Conservation (phyloP, 2,888 invertebrate species). For the Chalcis sispes region DNA sequence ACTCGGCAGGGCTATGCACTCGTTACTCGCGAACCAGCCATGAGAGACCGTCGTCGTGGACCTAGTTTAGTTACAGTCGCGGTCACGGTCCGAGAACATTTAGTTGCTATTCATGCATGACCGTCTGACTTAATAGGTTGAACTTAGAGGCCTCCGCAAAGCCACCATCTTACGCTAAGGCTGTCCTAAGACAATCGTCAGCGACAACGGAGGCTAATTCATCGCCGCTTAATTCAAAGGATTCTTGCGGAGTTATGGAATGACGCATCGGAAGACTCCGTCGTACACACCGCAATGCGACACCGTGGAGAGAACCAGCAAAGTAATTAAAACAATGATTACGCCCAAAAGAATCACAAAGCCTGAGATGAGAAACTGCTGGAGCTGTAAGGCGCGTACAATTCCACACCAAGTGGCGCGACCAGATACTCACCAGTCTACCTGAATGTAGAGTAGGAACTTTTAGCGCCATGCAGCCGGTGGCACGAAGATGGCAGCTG, state of each 20-base stretch:
- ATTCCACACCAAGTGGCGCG: not conserved
- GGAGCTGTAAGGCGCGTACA: not conserved
- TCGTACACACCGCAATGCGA: no score
- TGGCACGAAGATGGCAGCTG: not conserved
- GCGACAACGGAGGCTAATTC: not conserved
- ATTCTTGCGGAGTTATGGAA: not conserved
- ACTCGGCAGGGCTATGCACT: not conserved
- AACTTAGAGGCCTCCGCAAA: not conserved
- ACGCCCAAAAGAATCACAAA: not conserved
- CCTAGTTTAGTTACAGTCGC: not conserved
- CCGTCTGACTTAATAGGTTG: not conserved
- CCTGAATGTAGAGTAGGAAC: not conserved
- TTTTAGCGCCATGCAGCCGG: not conserved
- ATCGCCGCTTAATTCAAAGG: not conserved
- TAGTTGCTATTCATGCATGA: constrained; percentile 1
- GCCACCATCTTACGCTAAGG: not conserved
- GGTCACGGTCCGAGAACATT: not conserved
- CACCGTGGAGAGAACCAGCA: not conserved
- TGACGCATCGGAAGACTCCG: no score
- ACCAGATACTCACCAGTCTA: not conserved
- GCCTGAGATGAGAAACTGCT: not conserved
- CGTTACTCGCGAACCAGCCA: no score
- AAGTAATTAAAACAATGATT: not conserved
- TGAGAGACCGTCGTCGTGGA: no score
- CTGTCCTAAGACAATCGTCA: not conserved